A percentile compares a stretch with the other conserved stretches of the same genome.
phyloP scores from a whole-genome alignment of 2,888 invertebrate species.

The Oligia strigilis region DNA sequence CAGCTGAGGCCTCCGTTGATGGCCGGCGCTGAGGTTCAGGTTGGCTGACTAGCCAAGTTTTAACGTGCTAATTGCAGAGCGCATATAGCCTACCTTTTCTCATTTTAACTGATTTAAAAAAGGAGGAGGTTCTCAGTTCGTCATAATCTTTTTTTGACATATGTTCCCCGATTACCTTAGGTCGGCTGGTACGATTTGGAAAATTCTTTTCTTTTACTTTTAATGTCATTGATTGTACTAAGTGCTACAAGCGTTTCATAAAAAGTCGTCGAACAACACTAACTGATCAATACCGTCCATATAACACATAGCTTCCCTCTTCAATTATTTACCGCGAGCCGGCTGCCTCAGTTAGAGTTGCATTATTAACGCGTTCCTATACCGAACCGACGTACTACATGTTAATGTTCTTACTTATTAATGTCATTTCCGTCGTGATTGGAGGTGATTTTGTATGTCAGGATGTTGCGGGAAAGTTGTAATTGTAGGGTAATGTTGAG shows the following conservation, averaged over 20 bases:
- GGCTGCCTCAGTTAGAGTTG: constrained; percentile 69
- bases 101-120: no score
- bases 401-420: constrained; percentile 42
- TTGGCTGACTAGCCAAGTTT: no score
- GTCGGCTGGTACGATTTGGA: no score
- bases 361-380: constrained; percentile 68
- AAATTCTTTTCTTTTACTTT: neutral
- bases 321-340: constrained; percentile 75
- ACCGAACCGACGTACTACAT: constrained; percentile 40
- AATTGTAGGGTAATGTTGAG: neutral
- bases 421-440: constrained; percentile 51
- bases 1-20: neutral
- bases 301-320: constrained; percentile 68
- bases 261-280: constrained; percentile 37
- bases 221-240: no score
- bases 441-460: constrained; percentile 25
- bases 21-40: neutral
- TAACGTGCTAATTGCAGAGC: no score
- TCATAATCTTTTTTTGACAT: no score
- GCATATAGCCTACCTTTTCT: no score
- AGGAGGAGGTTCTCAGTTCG: no score
- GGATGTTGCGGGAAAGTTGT: constrained; percentile 1
- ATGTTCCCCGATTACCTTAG: no score
- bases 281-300: constrained; percentile 67
- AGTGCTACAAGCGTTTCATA: neutral